phyloP scores from a whole-genome alignment of 2,797 vertebrate species.

The Scomberomorus guttatus region DNA sequence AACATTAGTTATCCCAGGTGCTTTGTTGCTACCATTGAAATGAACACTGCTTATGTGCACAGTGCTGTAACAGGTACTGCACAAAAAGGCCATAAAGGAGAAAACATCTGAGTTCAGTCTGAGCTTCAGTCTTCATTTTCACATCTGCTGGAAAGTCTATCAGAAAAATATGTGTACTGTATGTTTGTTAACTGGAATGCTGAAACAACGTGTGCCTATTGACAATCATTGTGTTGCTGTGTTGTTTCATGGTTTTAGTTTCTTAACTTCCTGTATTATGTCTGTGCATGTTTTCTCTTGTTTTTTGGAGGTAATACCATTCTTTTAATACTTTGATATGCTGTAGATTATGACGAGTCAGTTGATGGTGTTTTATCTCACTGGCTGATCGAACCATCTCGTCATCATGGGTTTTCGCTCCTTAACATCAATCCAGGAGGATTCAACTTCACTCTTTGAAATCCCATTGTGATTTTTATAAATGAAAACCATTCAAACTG shows the following conservation, averaged over 20 bases:
- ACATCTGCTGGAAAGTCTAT: constrained; percentile 8
- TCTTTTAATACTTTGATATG: neutral
- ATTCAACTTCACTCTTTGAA: constrained; percentile 12
- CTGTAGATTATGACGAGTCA: neutral
- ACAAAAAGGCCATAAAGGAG: constrained; percentile 33
- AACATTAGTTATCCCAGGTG: neutral
- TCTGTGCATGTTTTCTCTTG: constrained; percentile 36
- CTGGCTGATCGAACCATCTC: neutral
- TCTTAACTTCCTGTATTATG: constrained; percentile 1
- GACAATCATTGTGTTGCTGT: constrained; percentile 41
- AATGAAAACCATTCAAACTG: constrained; percentile 41
- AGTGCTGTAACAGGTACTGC: neutral
- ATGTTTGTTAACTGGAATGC: constrained; percentile 44
- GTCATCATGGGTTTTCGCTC: neutral
- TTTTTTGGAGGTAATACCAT: constrained; percentile 7
- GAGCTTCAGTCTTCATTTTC: constrained; percentile 3
- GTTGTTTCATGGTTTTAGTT: constrained; percentile 30
- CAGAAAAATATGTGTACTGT: neutral
- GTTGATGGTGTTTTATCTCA: constrained; percentile 6
- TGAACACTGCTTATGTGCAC: neutral
- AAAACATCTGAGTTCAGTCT: constrained; percentile 1
- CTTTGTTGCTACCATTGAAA: neutral
- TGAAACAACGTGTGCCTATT: constrained; percentile 60
- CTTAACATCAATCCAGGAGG: constrained; percentile 3
- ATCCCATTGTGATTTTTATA: constrained; percentile 4